These are phyloP conservation scores for Stichodactyla helianthus DNA, from an alignment of 64 coral and sea anemone genomes.

Conservation along the genomic window DNA sequence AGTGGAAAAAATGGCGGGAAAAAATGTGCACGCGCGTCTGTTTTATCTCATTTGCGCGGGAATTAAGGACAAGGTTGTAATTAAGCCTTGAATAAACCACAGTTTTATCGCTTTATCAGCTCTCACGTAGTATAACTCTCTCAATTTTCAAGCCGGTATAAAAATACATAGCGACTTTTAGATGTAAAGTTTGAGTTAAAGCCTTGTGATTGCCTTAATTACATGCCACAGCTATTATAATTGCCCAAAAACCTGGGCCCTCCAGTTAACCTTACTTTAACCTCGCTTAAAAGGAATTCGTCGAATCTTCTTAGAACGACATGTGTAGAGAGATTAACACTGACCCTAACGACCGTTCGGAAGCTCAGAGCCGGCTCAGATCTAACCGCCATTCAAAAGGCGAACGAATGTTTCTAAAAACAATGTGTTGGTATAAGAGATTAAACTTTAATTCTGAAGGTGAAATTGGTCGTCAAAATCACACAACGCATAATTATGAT, in stretches of 20 bases:
- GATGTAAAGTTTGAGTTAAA: neutral
- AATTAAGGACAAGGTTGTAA: neutral
- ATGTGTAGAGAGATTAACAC: neutral
- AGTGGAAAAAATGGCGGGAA: neutral
- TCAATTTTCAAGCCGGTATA: neutral
- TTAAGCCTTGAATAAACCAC: neutral
- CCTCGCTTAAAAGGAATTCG: neutral
- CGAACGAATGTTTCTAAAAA: neutral
- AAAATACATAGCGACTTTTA: neutral
- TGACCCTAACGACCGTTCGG: neutral
- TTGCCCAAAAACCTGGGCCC: neutral
- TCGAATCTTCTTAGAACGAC: neutral
- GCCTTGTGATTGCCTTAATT: neutral
- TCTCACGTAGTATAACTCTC: neutral
- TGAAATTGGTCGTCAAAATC: neutral
- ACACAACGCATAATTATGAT: neutral
- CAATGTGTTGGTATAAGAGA: neutral
- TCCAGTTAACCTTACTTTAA: conserved; percentile 6
- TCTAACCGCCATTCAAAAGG: neutral
- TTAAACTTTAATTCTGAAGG: neutral
- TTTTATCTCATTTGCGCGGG: conserved; percentile 11
- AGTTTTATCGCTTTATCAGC: neutral
- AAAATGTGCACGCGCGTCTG: conserved; percentile 4
- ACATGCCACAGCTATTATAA: neutral
- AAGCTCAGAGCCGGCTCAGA: neutral